These are phyloP conservation scores for Tachyglossus aculeatus DNA, from an alignment of 2,797 vertebrate species.

Conservation along the genomic window DNA sequence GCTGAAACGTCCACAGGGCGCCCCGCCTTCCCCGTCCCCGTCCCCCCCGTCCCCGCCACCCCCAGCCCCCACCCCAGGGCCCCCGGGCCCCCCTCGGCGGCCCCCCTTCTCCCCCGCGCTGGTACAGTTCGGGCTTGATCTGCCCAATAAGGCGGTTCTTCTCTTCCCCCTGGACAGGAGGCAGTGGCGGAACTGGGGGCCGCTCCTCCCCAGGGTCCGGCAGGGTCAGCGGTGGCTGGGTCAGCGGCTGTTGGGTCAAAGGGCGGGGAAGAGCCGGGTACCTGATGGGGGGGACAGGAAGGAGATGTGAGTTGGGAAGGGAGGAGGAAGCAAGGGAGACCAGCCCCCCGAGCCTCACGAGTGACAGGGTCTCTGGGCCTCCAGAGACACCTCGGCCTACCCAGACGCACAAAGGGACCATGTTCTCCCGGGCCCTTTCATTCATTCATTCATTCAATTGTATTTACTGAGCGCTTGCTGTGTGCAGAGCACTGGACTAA, in stretches of 20 bases:
- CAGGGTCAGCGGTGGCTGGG: conserved; percentile 79
- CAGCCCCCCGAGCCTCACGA: too few relatives aligned
- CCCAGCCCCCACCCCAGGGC: conserved; percentile 1
- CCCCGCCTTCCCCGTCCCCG: conserved; percentile 45
- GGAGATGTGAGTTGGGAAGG: background rate
- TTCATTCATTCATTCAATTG: too few relatives aligned
- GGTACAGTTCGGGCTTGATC: conserved; percentile 91
- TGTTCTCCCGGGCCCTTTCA: too few relatives aligned
- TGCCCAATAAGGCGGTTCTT: conserved; percentile 92
- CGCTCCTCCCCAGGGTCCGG: conserved; percentile 79
- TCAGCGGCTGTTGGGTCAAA: conserved; percentile 88
- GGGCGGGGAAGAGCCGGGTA: conserved; percentile 83
- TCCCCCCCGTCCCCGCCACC: conserved; percentile 71
- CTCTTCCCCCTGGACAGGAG: conserved; percentile 66
- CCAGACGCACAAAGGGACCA: too few relatives aligned
- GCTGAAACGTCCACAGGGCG: conserved; percentile 87
- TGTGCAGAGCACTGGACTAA: too few relatives aligned
- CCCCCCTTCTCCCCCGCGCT: conserved; percentile 63
- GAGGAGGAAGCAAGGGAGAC: background rate
- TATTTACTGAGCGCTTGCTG: too few relatives aligned
- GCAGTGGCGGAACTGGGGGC: conserved; percentile 40
- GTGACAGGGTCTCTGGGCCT: too few relatives aligned
- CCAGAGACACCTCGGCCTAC: too few relatives aligned
- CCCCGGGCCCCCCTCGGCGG: too few relatives aligned
- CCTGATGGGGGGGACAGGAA: conserved; percentile 25